Base-by-base conservation (phyloP, 2,113 vertebrate species). In the Cepphus grylle region DNA sequence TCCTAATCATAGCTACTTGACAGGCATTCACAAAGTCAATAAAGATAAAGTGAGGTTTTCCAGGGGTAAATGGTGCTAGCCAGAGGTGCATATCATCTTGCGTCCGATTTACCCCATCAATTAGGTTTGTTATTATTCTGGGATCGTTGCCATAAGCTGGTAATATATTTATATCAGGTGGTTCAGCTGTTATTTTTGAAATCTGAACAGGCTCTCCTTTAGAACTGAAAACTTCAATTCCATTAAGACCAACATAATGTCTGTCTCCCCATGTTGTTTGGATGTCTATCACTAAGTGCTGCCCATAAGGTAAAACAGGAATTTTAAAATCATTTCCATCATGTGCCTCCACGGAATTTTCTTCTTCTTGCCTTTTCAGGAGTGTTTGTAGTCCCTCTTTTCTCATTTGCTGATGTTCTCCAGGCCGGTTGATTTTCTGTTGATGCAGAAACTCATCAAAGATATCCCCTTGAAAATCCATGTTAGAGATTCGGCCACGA, bases 11-110 rank as follows among this genome's bases (percentile, higher is more conserved):
- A 59, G 99, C 99, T 6, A 99, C 98, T 55, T 99, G 98, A 95
- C 98, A 98, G 26, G 98, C 94, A 38, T 94, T 94, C n/a, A 73
- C 96, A 53, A 99, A 99, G 92, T 99, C 98, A 66, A 99, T 88
- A 52, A 97, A 98, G 94, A 99, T 94, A 26, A 98, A 97, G 97
- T 99, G 99, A 71, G 93, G 88, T 52, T 98, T 98, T 32, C 99
- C 99, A 0, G 98, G 97, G 2, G 99, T 99, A 97, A 99, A 99
- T 1, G 99, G 99, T 1, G 99, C 99, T 22, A 99, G 98, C 99
- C 99, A 99, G 49, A 99, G 99, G 59, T 99, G 99, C 99, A 99
- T 99, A 97, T 99, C 99, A 15, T 99, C 99, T 97, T 99, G 99
- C 0, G 99, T 99, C 93, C 98, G 98, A 97, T 99, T 99, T 11